Base-by-base conservation (phyloP, 2,888 invertebrate genomes). In the Nomada goodeniana region DNA sequence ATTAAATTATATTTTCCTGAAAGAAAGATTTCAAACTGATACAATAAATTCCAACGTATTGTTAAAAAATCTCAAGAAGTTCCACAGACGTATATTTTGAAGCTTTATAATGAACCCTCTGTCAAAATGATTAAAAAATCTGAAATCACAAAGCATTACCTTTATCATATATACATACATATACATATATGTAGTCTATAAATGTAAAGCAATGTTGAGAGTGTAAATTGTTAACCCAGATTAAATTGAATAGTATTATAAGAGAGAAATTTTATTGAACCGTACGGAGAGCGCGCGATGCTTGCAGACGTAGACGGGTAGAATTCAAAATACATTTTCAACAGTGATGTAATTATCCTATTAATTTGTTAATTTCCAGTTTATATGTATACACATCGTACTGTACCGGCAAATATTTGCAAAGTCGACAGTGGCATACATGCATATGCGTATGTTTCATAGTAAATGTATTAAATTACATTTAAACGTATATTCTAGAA, bases 191-290 rank as follows among this genome's bases (percentile, higher is more conserved):
- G 44, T 36, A 60, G 71, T 52, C 36, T 53, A 71, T 60, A 70
- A 70, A 70, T 59, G n/a, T 70, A 70, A 70, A 26, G n/a, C 47
- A 47, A 70, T 36, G 59, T 47, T 18, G 10, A 70, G 13, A 11
- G 20, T 60, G 70, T 70, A 70, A 70, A 70, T 70, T 70, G 36
- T 20, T 36, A 61, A 26, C 36, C n/a, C 20, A 61, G 20, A 53
- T 20, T 52, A 42, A 50, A 61, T 9, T 18, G 23, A 60, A 18
- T n/a, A 26, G 13, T 59, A 44, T n/a, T n/a, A 26, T 69, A 20
- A 47, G 36, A 36, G 42, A 52, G 52, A 61, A 50, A 60, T 60
- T 61, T 71, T 71, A 71, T 52, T 71, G 20, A 61, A 61, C 10
- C 23, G 13, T 42, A 57, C 5, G 36, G 3, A 29, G 23, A 52